Evolutionary conservation across 2,113 vertebrate species (phyloP).

Genomic region (Ancistrus triradiatus): DNA sequence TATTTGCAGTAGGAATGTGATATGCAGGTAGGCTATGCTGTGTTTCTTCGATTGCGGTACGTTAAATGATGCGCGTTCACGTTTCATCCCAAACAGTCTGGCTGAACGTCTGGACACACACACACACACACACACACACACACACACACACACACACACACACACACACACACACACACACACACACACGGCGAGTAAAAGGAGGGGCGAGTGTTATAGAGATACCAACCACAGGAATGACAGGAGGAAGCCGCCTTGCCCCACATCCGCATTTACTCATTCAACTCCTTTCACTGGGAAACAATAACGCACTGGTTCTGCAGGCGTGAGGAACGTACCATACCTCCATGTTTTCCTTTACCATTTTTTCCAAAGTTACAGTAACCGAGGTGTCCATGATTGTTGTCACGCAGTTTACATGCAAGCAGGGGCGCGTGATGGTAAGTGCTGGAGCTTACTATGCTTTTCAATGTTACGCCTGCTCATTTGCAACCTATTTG

Average conservation of each 20-base stretch:
- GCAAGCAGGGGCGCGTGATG: conserved; percentile 23
- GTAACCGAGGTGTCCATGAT: conserved; percentile 6
- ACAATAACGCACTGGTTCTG: conserved; percentile 27
- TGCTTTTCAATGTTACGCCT: neutral
- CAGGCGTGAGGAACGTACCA: too few relatives aligned
- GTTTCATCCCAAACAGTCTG: conserved; percentile 28
- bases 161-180: conserved; percentile 36
- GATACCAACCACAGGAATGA: conserved; percentile 46
- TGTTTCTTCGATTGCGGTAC: neutral
- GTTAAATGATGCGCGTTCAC: conserved; percentile 27
- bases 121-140: conserved; percentile 34
- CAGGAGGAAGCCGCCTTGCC: conserved; percentile 37
- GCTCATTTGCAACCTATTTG: neutral
- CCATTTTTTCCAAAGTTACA: conserved; percentile 17
- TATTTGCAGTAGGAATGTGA: too few relatives aligned
- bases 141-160: conserved; percentile 24
- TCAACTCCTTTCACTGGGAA: conserved; percentile 24
- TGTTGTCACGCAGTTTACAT: conserved; percentile 24
- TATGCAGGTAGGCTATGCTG: too few relatives aligned
- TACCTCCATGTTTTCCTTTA: neutral
- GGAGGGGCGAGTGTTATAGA: conserved; percentile 34
- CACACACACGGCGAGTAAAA: conserved; percentile 21
- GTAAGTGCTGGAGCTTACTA: conserved; percentile 30
- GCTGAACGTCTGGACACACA: conserved; percentile 25
- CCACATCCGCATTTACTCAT: conserved; percentile 38